Conservation (phyloP, 1,140 invertebrate species). For the Pseudomyrmex concolor region DNA sequence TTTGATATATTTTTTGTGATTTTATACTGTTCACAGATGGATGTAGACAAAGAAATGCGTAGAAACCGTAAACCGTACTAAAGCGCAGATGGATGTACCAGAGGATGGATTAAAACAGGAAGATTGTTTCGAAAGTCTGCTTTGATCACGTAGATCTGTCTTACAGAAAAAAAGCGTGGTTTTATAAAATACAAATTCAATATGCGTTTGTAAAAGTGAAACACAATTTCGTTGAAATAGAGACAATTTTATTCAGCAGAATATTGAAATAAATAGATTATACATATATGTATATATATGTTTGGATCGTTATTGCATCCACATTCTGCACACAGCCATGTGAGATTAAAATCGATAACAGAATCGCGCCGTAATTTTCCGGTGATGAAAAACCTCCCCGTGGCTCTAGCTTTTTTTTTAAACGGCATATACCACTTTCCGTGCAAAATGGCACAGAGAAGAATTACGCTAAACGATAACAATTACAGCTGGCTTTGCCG, state of each 20-base stretch:
- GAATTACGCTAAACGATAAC: neutral
- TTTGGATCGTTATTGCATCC: slow-evolving; percentile 5
- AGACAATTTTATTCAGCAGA: too few relatives aligned
- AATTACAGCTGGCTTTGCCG: neutral
- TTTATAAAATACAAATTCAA: too few relatives aligned
- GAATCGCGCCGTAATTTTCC: neutral
- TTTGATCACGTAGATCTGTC: too few relatives aligned
- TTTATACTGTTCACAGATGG: neutral
- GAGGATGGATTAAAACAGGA: too few relatives aligned
- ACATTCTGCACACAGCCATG: neutral
- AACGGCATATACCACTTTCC: neutral
- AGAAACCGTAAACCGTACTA: neutral
- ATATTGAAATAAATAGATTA: too few relatives aligned
- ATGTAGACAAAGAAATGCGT: neutral
- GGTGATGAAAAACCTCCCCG: neutral
- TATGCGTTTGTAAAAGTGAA: too few relatives aligned
- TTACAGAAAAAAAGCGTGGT: too few relatives aligned
- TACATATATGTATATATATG: too few relatives aligned
- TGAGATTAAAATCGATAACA: neutral
- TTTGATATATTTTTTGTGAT: neutral
- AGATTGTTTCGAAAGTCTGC: too few relatives aligned
- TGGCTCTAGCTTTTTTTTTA: slow-evolving; percentile 1
- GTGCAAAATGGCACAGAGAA: neutral
- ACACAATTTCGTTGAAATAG: too few relatives aligned
- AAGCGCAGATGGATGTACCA: too few relatives aligned